These are phyloP conservation scores for Cherax quadricarinatus DNA, from an alignment of 1,140 invertebrate species.

Conservation along the genomic window DNA sequence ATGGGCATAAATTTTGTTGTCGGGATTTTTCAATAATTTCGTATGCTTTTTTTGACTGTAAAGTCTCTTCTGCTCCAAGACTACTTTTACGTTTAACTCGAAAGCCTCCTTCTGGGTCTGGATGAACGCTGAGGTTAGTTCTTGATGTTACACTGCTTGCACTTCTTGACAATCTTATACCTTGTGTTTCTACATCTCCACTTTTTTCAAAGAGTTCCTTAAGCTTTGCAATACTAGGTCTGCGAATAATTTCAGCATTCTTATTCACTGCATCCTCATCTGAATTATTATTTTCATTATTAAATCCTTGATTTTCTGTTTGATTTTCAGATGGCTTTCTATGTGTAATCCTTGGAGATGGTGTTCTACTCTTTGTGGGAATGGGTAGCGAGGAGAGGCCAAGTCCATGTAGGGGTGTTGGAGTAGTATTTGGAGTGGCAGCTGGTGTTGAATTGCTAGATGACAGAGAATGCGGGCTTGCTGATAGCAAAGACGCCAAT, in stretches of 20 bases:
- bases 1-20: slow-evolving; percentile 16
- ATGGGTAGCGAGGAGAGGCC: neutral
- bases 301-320: slow-evolving; percentile 15
- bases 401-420: slow-evolving; percentile 57
- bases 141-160: slow-evolving; percentile 71
- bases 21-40: slow-evolving; percentile 50
- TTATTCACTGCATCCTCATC: slow-evolving; percentile 67
- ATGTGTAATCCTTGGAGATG: slow-evolving; percentile 62
- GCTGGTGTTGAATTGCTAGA: slow-evolving; percentile 34
- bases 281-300: slow-evolving; percentile 31
- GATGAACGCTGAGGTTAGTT: slow-evolving; percentile 72
- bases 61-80: slow-evolving; percentile 69
- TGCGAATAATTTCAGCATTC: slow-evolving; percentile 75
- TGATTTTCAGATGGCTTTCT: slow-evolving; percentile 44
- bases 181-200: slow-evolving; percentile 65
- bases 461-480: slow-evolving; percentile 54
- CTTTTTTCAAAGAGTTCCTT: slow-evolving; percentile 78
- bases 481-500: slow-evolving; percentile 11
- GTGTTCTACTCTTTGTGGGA: slow-evolving; percentile 65
- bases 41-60: slow-evolving; percentile 62
- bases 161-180: slow-evolving; percentile 68
- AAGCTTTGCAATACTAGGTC: slow-evolving; percentile 78
- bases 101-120: slow-evolving; percentile 66
- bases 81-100: slow-evolving; percentile 71
- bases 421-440: slow-evolving; percentile 52